Evolutionary conservation across 1,140 invertebrate genomes (phyloP).

Genomic region (Batillaria attramentaria): DNA sequence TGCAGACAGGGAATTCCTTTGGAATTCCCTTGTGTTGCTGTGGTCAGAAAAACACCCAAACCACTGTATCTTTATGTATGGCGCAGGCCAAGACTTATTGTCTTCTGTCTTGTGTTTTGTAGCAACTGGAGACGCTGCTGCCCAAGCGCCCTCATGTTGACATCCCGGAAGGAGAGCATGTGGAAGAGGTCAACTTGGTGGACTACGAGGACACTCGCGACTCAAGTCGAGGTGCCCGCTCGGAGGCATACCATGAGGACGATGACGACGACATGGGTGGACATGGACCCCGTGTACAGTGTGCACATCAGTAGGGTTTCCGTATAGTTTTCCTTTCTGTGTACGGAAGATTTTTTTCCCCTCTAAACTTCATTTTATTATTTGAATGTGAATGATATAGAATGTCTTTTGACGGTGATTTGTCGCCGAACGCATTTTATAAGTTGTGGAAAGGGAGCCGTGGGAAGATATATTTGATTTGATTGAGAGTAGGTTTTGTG

Average conservation of each 20-base stretch:
- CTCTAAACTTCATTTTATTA: neutral
- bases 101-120: conserved; percentile 31
- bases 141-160: conserved; percentile 79
- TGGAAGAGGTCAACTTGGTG: conserved; percentile 86
- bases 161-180: conserved; percentile 81
- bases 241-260: conserved; percentile 79
- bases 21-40: no score
- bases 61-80: no score
- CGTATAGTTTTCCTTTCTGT: neutral
- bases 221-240: conserved; percentile 77
- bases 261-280: conserved; percentile 78
- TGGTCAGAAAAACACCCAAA: no score
- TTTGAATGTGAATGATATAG: neutral
- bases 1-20: no score
- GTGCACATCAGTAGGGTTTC: conserved; percentile 85
- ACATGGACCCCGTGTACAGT: conserved; percentile 82
- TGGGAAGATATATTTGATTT: neutral
- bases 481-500: neutral
- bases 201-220: conserved; percentile 78
- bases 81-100: no score
- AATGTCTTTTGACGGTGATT: neutral
- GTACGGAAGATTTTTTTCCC: neutral
- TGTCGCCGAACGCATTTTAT: neutral
- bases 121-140: conserved; percentile 81
- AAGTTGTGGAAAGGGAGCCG: no score